Conservation (phyloP, 2,113 vertebrate species). For the Heterotilapia buettikoferi region DNA sequence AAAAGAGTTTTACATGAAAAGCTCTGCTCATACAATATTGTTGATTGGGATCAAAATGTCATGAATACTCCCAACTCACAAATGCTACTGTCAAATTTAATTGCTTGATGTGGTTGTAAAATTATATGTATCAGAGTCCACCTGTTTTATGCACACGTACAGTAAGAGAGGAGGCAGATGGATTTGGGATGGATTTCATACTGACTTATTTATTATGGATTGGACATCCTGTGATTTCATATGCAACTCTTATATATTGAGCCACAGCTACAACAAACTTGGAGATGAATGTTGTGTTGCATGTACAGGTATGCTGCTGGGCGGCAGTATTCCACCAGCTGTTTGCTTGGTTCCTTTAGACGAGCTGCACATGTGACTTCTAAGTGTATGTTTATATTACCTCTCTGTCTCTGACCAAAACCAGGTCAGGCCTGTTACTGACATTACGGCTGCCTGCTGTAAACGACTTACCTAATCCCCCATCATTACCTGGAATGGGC, state of each 20-base stretch:
- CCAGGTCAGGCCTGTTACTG: slow-evolving; percentile 52
- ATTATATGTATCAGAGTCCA: slow-evolving; percentile 10
- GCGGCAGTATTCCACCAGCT: not conserved
- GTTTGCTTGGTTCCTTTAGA: not conserved
- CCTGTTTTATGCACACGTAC: not conserved
- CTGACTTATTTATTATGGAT: not conserved
- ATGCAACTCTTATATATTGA: not conserved
- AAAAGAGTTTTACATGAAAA: slow-evolving; percentile 26
- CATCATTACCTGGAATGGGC: slow-evolving; percentile 71
- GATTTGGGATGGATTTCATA: not conserved
- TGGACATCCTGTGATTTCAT: not conserved
- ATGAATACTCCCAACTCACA: not conserved
- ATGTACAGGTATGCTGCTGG: not conserved
- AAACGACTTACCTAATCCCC: slow-evolving; percentile 68
- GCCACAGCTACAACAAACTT: not conserved
- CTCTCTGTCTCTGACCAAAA: slow-evolving; percentile 20
- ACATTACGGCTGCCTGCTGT: slow-evolving; percentile 54
- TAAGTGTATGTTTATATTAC: slow-evolving; percentile 54
- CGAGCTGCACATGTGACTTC: slow-evolving; percentile 6
- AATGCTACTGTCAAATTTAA: slow-evolving; percentile 29
- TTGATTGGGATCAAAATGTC: slow-evolving; percentile 28
- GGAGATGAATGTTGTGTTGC: not conserved
- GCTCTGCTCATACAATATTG: not conserved
- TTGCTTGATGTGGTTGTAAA: slow-evolving; percentile 10
- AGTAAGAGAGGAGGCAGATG: not conserved